Evolutionary conservation across 2,113 vertebrate genomes (phyloP).

Genomic region (Candoia aspera): DNA sequence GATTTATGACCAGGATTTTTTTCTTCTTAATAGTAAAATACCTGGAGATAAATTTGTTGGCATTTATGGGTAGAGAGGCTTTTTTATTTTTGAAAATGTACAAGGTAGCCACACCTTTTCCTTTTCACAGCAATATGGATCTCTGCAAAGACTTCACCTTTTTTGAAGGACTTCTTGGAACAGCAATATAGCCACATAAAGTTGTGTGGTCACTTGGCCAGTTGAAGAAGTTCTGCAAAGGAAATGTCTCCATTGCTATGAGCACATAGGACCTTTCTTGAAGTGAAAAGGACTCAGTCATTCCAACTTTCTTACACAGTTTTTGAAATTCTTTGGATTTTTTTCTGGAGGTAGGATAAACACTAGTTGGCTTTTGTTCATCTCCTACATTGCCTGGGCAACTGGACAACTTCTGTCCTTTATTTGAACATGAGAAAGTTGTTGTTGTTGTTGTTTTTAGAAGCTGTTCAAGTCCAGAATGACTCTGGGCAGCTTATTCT

Average conservation of each 20-base stretch:
- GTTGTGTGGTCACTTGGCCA: background rate
- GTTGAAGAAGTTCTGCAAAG: background rate
- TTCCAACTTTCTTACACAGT: background rate
- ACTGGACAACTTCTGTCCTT: background rate
- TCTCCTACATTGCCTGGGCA: background rate
- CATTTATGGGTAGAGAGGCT: background rate
- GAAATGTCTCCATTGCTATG: background rate
- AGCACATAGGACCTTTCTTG: background rate
- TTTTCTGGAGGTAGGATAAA: background rate
- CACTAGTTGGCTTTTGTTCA: background rate
- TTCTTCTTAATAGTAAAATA: background rate
- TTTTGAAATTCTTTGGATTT: background rate
- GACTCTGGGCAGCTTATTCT: background rate
- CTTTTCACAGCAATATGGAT: too few species aligned
- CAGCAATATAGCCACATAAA: background rate
- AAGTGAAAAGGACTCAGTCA: background rate
- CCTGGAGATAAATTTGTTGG: background rate
- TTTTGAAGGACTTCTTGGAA: background rate
- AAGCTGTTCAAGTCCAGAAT: background rate
- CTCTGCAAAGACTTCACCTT: background rate
- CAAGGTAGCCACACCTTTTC: background rate
- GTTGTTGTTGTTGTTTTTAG: background rate
- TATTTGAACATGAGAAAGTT: background rate
- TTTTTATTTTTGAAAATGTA: background rate
- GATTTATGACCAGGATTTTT: background rate